Conservation (phyloP, 2,797 vertebrate species). For the Delichon dasypus region DNA sequence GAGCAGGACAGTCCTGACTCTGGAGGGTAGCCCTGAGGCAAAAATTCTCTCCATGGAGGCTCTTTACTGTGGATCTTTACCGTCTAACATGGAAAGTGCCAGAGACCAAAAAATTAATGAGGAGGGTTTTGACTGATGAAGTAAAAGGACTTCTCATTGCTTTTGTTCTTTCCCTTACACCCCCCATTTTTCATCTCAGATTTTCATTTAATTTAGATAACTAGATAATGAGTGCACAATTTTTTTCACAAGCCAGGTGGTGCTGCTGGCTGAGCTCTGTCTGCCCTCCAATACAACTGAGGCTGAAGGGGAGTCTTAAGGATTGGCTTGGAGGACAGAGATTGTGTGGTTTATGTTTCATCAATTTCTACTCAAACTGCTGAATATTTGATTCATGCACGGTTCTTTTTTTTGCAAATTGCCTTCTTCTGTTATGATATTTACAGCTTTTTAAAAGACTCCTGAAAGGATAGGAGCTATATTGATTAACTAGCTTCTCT, state of each 20-base stretch:
- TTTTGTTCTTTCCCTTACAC: neutral
- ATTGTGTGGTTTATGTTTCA: neutral
- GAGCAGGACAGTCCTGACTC: neutral
- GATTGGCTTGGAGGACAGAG: neutral
- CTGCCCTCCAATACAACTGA: neutral
- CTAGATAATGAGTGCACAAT: neutral
- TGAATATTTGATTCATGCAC: neutral
- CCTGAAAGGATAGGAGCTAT: neutral
- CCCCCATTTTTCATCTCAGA: neutral
- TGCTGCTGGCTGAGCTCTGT: neutral
- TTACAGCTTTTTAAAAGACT: conserved; percentile 3
- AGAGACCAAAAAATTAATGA: neutral
- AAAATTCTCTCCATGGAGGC: accelerated
- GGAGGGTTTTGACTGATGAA: neutral
- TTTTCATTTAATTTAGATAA: neutral
- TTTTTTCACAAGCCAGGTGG: neutral
- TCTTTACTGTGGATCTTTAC: neutral
- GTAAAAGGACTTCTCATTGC: neutral
- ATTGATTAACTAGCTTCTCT: neutral
- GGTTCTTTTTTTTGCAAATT: neutral
- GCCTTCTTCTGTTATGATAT: neutral
- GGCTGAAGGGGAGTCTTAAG: neutral
- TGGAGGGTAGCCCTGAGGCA: neutral
- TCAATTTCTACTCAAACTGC: neutral
- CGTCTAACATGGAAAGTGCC: neutral